A percentile compares a stretch with the other conserved stretches of the same genome.
Conservation (phyloP, 2,888 invertebrate species). For the Meta bourneti region DNA sequence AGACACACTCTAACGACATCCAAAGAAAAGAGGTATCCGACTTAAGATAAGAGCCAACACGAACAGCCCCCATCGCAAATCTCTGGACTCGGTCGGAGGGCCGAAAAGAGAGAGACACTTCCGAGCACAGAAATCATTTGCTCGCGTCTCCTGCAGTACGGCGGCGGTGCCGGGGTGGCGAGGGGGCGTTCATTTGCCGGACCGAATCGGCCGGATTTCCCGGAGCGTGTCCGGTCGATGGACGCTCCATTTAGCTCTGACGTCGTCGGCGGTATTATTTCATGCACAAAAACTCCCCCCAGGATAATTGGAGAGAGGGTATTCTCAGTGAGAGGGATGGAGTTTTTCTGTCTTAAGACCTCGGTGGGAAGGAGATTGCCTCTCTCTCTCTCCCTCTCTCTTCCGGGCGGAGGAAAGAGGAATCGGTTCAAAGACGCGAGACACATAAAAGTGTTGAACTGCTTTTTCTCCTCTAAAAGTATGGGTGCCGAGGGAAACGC, state of each 20-base stretch:
- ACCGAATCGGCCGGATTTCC: slow-evolving; percentile 57
- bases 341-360: background rate
- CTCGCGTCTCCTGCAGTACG: background rate
- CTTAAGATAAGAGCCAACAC: background rate
- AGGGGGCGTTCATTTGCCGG: slow-evolving; percentile 52
- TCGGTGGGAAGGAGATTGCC: background rate
- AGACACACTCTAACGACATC: background rate
- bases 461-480: background rate
- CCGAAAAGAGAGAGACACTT: slow-evolving; percentile 6
- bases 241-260: slow-evolving; percentile 56
- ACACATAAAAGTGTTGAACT: background rate
- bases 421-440: background rate
- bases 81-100: background rate
- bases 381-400: too few relatives aligned
- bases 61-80: background rate
- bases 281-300: slow-evolving; percentile 6
- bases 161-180: background rate
- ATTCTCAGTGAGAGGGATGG: background rate
- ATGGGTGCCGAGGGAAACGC: background rate
- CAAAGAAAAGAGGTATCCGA: background rate
- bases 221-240: slow-evolving; percentile 66
- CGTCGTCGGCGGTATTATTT: slow-evolving; percentile 12
- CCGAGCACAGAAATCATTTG: slow-evolving; percentile 30
- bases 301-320: slow-evolving; percentile 16
- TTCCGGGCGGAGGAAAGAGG: background rate